A percentile compares a stretch with the other conserved stretches of the same genome.
Conservation (phyloP, 1,140 invertebrate genomes). For the Antheraea mylitta region DNA sequence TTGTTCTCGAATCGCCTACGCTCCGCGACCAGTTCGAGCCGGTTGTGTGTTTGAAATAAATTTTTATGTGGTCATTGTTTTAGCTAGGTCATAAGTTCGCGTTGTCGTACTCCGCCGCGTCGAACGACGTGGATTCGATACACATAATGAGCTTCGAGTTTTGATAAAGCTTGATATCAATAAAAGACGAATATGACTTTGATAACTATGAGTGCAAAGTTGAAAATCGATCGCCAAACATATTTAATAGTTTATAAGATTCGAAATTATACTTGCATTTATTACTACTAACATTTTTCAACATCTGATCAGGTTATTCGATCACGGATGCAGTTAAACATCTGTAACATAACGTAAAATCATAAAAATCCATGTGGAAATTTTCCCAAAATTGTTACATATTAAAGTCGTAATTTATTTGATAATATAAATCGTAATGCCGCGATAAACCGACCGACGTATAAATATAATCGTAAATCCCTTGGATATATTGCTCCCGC, state of each 20-base stretch:
- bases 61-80: not conserved
- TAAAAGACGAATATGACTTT: too few relatives aligned
- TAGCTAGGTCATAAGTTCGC: not conserved
- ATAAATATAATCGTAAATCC: constrained; percentile 1
- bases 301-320: too few relatives aligned
- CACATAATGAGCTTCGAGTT: too few relatives aligned
- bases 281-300: too few relatives aligned
- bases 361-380: not conserved
- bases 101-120: too few relatives aligned
- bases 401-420: not conserved
- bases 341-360: not conserved
- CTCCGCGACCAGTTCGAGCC: not conserved
- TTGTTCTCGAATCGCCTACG: constrained; percentile 6
- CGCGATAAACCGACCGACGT: too few relatives aligned
- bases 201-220: too few relatives aligned
- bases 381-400: not conserved
- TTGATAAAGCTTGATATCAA: too few relatives aligned
- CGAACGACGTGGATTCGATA: too few relatives aligned
- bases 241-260: too few relatives aligned
- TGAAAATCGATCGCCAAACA: too few relatives aligned
- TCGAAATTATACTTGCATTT: too few relatives aligned
- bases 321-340: not conserved
- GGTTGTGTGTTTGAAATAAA: not conserved
- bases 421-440: not conserved
- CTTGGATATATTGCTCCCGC: not conserved